Percentiles rank a stretch among this genome's conserved stretches.
Conservation (phyloP, 2,797 vertebrate genomes). For the Gymnocypris eckloni region DNA sequence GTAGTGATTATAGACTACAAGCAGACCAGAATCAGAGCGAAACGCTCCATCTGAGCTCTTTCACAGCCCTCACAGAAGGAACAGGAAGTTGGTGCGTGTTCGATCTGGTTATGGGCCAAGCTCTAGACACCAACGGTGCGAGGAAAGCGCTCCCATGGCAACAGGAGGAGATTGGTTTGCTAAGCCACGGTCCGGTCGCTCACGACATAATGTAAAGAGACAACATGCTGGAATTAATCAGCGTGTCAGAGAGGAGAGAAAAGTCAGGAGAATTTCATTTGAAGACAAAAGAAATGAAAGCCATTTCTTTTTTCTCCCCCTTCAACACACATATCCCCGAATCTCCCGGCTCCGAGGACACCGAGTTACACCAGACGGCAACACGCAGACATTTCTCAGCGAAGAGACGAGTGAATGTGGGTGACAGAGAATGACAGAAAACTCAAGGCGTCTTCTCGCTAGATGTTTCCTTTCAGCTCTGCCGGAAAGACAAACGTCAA, state of each 20-base stretch:
- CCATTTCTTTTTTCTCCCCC: slow-evolving; percentile 68
- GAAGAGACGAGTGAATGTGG: slow-evolving; percentile 68
- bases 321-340: slow-evolving; percentile 58
- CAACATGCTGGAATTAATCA: slow-evolving; percentile 80
- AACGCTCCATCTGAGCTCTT: slow-evolving; percentile 3
- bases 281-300: slow-evolving; percentile 60
- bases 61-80: slow-evolving; percentile 1
- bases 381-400: slow-evolving; percentile 74
- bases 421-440: slow-evolving; percentile 58
- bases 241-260: slow-evolving; percentile 66
- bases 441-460: slow-evolving; percentile 32
- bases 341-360: slow-evolving; percentile 65
- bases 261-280: slow-evolving; percentile 59
- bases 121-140: slow-evolving; percentile 64
- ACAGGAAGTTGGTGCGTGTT: slow-evolving; percentile 71
- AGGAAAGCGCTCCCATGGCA: slow-evolving; percentile 79
- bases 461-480: slow-evolving; percentile 36
- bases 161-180: slow-evolving; percentile 73
- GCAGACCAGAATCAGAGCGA: neutral
- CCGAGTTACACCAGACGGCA: slow-evolving; percentile 63
- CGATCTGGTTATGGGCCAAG: slow-evolving; percentile 71
- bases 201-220: slow-evolving; percentile 82
- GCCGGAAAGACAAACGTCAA: slow-evolving; percentile 8
- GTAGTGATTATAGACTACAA: neutral
- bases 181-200: slow-evolving; percentile 68